These are phyloP conservation scores for Rhinichthys klamathensis DNA, from an alignment of 2,113 vertebrate species.

Conservation along the genomic window DNA sequence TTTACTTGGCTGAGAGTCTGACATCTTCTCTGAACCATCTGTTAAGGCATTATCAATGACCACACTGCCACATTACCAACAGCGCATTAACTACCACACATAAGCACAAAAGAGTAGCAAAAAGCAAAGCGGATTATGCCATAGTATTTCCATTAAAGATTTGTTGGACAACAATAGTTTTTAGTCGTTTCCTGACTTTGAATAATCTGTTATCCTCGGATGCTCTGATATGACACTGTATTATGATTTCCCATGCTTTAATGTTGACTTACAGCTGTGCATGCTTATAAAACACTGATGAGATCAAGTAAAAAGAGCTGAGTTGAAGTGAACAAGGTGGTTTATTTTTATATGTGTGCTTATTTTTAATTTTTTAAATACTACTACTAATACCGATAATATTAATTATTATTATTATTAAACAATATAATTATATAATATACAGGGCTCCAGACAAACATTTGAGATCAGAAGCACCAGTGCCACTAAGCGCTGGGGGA, in stretches of 20 bases:
- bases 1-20: conserved; percentile 10
- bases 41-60: conserved; percentile 32
- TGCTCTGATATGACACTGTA: background rate
- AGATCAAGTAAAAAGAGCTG: too few relatives aligned
- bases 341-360: too few relatives aligned
- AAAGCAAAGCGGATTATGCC: background rate
- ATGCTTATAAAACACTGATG: background rate
- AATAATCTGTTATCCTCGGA: background rate
- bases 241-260: background rate
- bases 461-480: too few relatives aligned
- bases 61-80: background rate
- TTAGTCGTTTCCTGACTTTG: background rate
- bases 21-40: conserved; percentile 38
- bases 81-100: conserved; percentile 7
- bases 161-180: background rate
- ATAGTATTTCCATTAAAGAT: background rate
- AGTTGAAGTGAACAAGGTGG: too few relatives aligned
- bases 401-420: too few relatives aligned
- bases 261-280: background rate
- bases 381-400: too few relatives aligned
- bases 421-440: too few relatives aligned
- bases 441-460: too few relatives aligned
- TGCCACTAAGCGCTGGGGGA: too few relatives aligned
- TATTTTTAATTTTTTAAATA: too few relatives aligned
- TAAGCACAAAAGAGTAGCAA: background rate